These are phyloP conservation scores for Epinephelus malabaricus DNA, from an alignment of 2,797 vertebrate species.

Conservation along the genomic window DNA sequence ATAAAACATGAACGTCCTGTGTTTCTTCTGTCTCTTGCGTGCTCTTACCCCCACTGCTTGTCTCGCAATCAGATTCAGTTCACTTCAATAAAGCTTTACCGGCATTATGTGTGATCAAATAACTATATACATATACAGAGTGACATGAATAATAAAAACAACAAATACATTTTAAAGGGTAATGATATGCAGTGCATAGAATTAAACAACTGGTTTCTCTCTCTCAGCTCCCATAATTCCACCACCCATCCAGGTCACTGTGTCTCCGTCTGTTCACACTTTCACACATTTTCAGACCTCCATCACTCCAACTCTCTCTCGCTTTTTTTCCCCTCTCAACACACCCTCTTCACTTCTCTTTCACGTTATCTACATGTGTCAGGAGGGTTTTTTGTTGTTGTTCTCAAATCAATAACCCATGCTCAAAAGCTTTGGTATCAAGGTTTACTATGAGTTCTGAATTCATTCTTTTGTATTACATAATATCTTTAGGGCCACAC, in stretches of 20 bases:
- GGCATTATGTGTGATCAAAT: neutral
- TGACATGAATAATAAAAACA: neutral
- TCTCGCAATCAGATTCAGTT: conserved; percentile 14
- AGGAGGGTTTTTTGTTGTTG: neutral
- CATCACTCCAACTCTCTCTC: neutral
- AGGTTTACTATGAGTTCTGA: neutral
- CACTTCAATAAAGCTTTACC: conserved; percentile 14
- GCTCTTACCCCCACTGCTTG: neutral
- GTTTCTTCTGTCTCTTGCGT: conserved; percentile 20
- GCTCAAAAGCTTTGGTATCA: neutral
- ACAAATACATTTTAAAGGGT: neutral
- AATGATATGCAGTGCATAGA: neutral
- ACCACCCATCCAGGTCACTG: conserved; percentile 35
- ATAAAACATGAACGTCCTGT: conserved; percentile 68
- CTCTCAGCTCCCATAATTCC: neutral
- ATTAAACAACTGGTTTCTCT: neutral
- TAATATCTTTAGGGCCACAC: neutral
- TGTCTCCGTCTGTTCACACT: conserved; percentile 45
- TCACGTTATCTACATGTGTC: neutral
- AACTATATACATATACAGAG: neutral
- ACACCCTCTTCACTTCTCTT: too few species aligned
- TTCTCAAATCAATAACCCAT: neutral
- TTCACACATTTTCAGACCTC: conserved; percentile 45
- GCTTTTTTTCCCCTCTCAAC: neutral
- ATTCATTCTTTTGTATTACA: neutral